Percentiles rank a stretch among this genome's conserved stretches.
Evolutionary conservation across 2,888 invertebrate species (phyloP).

Genomic region (Melanchra persicariae): DNA sequence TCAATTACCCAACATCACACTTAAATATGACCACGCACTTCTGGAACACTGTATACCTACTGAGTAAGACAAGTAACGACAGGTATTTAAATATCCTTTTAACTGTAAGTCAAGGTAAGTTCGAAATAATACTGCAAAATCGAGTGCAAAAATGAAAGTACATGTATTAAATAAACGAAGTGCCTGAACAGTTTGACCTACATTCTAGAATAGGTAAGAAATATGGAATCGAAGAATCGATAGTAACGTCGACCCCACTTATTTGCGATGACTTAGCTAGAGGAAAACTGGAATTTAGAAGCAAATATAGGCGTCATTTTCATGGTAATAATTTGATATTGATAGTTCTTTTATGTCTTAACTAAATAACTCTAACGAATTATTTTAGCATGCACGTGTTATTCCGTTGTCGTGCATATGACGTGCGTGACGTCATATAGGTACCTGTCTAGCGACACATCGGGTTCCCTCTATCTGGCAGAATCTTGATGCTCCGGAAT

Average conservation of each 20-base stretch:
- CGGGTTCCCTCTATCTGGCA: too few species aligned
- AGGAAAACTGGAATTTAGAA: conserved; percentile 2
- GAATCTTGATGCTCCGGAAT: too few species aligned
- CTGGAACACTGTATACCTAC: too few species aligned
- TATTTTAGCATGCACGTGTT: neutral
- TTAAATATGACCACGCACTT: too few species aligned
- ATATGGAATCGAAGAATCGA: conserved; percentile 18
- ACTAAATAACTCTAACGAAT: neutral
- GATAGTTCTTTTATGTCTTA: neutral
- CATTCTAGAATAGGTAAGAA: conserved; percentile 11
- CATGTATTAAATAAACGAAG: neutral
- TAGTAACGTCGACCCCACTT: neutral
- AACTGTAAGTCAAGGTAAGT: conserved; percentile 20
- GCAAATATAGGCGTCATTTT: neutral
- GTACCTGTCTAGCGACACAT: too few species aligned
- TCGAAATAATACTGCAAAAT: conserved; percentile 18
- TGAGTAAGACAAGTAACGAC: conserved; percentile 5
- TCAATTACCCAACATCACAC: too few species aligned
- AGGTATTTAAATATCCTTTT: conserved; percentile 13
- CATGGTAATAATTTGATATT: neutral
- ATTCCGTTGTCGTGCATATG: neutral
- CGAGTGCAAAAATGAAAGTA: conserved; percentile 33
- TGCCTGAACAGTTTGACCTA: conserved; percentile 29
- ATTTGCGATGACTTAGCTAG: neutral
- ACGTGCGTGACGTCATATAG: too few species aligned